Evolutionary conservation across 1,140 invertebrate genomes (phyloP), one percentile per base, ranked within the genome.

Genomic region (Sesamia nonagrioides): DNA sequence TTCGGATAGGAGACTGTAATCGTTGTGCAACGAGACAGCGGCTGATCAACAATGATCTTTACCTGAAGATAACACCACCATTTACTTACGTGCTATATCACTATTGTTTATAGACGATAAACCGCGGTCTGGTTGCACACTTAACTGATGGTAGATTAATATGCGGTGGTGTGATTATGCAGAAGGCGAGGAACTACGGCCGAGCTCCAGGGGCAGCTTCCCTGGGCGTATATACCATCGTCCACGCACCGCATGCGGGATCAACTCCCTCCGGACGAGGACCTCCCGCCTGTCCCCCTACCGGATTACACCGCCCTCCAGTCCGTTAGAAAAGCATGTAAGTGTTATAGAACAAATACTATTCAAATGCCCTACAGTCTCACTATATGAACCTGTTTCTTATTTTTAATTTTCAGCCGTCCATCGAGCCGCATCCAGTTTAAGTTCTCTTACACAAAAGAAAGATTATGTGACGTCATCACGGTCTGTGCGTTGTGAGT

Each of bases 191-290:
- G 86, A 58, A 91, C 90, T 1, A 86, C 85, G 5, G 85, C 81
- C 0, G 89, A 89, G 58, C 84, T 92, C 42, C 87, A 89, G 58
- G 86, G 91, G 2, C 92, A 94, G 80, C 71, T 91, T 52, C 92
- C 92, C 2, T 94, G 92, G 92, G 83, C 88, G 9, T 93, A 93
- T 79, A 86, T 92, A 63, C 90, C 88, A 0, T 80, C 88, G 45
- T 79, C 87, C 1, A 72, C 85, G 18, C 84, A 90, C 78, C 89
- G 86, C 21, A 91, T 93, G 91, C 82, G 91, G 3, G 88, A 91
- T 58, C 88, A 91, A 35, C 82, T 94, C 33, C 89, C 91, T 5
- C 84, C 89, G 7, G 91, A 92, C 73, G 92, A 93, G 68, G 92
- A 94, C 37, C 77, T 92, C 33, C 91, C 92, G 0, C 92, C 92